Evolutionary conservation across 2,888 invertebrate genomes (phyloP), one percentile per base, ranked within the genome.

Genomic region (Agelastica alni): DNA sequence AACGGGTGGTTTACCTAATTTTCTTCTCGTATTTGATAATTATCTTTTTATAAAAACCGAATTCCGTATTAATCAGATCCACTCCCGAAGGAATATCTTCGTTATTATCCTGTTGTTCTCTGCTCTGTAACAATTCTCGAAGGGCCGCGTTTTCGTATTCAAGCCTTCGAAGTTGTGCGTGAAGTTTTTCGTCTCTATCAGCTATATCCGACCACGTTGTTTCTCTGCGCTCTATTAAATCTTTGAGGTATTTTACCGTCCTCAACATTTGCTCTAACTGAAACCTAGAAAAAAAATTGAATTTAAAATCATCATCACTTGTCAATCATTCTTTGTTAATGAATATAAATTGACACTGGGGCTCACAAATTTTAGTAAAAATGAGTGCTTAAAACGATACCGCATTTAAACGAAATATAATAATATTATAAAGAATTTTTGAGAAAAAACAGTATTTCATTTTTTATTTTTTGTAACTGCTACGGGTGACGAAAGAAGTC

Each of bases 1-100:
- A 9, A 26, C 6, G 22, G 22, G 22, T 7, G 26, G 2, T 26
- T 2, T 51, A 65, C 66, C 66, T 64, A 26, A 68, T 57, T 52
- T 61, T 61, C 45, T 63, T 68, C 53, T 68, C 69, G 32, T 67
- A 60, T 64, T 73, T 73, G 4, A 68, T 57, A 26, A 73, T 67
- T 34, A 73, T 72, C 47, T 69, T 68, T 57, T 67, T 71, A 51
- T 71, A 59, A 13, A 64, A 57, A 2, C 37, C 14, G 9, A 43
- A 6, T 10, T 58, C 58, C 2, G 18, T 10, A 26, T 43, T 47
- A n/a, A 14, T 16, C 9, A 20, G n/a, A 5, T 42, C 17, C 7
- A 39, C 39, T 14, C 20, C 26, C 1, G 13, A 13, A 20, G 16
- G 18, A 2, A 10, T 43, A 16, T 30, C 43, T 7, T 45, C 36